Base-by-base conservation (phyloP, 2,888 invertebrate species). In the Sphecodes monilicornis region DNA sequence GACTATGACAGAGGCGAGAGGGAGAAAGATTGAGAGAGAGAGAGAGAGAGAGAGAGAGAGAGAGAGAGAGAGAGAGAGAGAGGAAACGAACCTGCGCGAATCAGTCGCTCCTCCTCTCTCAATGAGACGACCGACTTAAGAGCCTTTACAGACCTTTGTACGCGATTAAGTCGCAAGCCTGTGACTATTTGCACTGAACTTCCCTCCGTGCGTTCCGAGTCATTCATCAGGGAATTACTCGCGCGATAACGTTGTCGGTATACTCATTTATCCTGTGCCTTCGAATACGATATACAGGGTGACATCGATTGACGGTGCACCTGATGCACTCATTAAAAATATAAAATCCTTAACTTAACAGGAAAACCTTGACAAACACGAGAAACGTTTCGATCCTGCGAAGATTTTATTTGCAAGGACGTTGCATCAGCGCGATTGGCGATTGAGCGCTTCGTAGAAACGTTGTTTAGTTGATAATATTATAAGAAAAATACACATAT, bases 211-310 rank as follows among this genome's bases (percentile, higher is more conserved):
- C 64, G 64, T 64, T 64, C 18, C 10, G 32, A 29, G 32, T 22
- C 64, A 64, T 64, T 64, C 64, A 64, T 64, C 32, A 22, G 64
- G 64, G 32, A 64, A 64, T 64, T 64, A 64, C 64, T 64, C 32
- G 64, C 64, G 10, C 64, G 64, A 64, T 64, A 32, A 64, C 64
- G 32, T 32, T 18, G 32, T 13, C 50, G n/a, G 3, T 50, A 13
- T 29, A 29, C 57, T 57, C 32, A 29, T 64, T 64, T 29, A 64
- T 64, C 64, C 10, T 64, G 32, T 8, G 32, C 0, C 29, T 22
- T 26, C 29, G 16, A 2, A 16, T 60, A 16, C 60, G 50, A 50
- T 10, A n/a, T n/a, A 16, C 60, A 16, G 5, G 13, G 16, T 26
- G 60, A 16, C 29, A 29, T 6, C 26, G 60, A 60, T 60, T 29